Evolutionary conservation across 1,140 invertebrate species (phyloP).

Genomic region (Heterodera schachtii): DNA sequence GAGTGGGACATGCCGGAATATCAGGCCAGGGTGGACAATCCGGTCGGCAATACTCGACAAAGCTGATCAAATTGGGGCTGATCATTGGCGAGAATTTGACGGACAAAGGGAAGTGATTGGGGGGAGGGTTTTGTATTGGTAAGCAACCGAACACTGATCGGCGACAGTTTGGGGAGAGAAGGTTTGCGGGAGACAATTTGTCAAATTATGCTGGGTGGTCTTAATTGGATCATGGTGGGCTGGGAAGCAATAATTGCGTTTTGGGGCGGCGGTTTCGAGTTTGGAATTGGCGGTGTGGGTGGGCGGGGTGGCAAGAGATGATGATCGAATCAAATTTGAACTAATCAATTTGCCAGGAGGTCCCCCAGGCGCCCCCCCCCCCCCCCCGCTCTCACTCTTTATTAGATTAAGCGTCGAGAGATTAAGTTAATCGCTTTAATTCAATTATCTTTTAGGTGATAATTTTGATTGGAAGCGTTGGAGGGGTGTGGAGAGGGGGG

Average conservation of each 20-base stretch:
- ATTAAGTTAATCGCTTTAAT: constrained; percentile 31
- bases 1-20: background rate
- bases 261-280: background rate
- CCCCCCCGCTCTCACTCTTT: background rate
- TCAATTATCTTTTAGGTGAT: constrained; percentile 1
- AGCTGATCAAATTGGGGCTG: background rate
- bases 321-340: constrained; percentile 15
- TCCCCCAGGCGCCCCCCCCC: background rate
- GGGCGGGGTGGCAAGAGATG: constrained; percentile 1
- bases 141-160: background rate
- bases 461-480: background rate
- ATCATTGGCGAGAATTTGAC: background rate
- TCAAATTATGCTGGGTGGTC: background rate
- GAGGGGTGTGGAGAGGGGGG: background rate
- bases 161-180: background rate
- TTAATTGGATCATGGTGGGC: constrained; percentile 16
- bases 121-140: background rate
- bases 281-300: background rate
- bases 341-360: constrained; percentile 9
- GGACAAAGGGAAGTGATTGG: background rate
- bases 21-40: background rate
- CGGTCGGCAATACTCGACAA: background rate
- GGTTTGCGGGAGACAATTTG: background rate
- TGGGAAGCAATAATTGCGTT: background rate
- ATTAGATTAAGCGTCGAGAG: constrained; percentile 19